Conservation (phyloP, 2,797 vertebrate species). For the Gallinago solitaria region DNA sequence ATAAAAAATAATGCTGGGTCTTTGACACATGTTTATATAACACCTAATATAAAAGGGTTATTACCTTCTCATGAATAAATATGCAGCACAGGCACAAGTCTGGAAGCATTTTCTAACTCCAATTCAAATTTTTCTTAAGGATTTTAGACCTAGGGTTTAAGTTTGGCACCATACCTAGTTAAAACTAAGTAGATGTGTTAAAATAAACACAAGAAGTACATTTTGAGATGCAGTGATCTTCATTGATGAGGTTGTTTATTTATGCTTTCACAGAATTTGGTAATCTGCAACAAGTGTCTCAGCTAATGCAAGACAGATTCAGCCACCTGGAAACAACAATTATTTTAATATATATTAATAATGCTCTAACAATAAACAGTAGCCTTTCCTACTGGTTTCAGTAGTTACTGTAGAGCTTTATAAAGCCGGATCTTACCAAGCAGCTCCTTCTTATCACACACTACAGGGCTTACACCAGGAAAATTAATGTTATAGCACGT, state of each 20-base stretch:
- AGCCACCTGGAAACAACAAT: background rate
- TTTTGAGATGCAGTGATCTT: background rate
- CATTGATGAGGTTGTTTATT: background rate
- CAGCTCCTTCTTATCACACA: background rate
- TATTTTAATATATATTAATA: conserved; percentile 17
- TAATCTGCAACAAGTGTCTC: background rate
- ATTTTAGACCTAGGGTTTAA: conserved; percentile 20
- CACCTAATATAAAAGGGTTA: conserved; percentile 53
- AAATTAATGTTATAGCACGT: background rate
- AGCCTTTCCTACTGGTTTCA: background rate
- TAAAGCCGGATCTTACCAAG: background rate
- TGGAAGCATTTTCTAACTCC: conserved; percentile 4
- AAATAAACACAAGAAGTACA: background rate
- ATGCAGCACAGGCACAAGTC: background rate
- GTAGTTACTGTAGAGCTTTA: background rate
- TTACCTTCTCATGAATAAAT: conserved; percentile 28
- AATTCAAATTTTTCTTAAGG: background rate
- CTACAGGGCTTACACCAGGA: background rate
- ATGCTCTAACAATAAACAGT: background rate
- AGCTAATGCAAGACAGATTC: background rate
- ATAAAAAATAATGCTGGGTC: conserved; percentile 41
- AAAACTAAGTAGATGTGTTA: conserved; percentile 22
- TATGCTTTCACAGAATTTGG: background rate
- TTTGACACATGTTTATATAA: conserved; percentile 41
- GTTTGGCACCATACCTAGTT: background rate